Evolutionary conservation across 2,113 vertebrate genomes (phyloP), one percentile per base, ranked within the genome.

Genomic region (Lagenorhynchus albirostris): DNA sequence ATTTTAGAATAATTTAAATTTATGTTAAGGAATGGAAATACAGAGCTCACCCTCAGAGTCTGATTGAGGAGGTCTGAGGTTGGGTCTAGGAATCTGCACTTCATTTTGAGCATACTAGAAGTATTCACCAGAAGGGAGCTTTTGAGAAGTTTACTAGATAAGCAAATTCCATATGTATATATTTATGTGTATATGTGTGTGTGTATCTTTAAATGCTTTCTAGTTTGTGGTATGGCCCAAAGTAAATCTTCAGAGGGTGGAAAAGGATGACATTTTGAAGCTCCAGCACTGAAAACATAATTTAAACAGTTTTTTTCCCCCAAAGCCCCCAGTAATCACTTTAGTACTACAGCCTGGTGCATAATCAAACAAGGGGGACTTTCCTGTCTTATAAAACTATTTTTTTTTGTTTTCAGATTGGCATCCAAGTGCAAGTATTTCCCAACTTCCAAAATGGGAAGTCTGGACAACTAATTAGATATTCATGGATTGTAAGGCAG

Each of bases 1-100:
- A 87, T 95, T 96, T 96, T n/a, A 94, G 74, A 89, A 63, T 87
- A 97, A 93, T 18, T 93, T 91, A 88, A 60, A n/a, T 95, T 96
- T 41, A 68, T 38, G 0, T 55, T 95, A 95, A 94, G 26, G 31
- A 87, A 76, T 91, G 8, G 67, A 82, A 92, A 80, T 77, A 38
- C 15, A 67, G 18, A 41, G 23, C 23, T 83, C 44, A 89, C 25
- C 33, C 29, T 84, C 33, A 83, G 12, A 84, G 89, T 77, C 38
- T 94, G 77, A 82, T 55, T 76, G 53, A 89, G n/a, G 73, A 91
- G 5, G 36, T 73, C 82, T 90, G 63, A 67, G 23, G 2, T 65
- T 82, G 29, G 33, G 6, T 36, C 41, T 84, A 47, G 41, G 74
- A 92, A 92, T 88, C 50, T 84, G 25, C 2, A 53, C 44, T 82